Conservation (phyloP, 2,113 vertebrate species). For the Lycaon pictus region DNA sequence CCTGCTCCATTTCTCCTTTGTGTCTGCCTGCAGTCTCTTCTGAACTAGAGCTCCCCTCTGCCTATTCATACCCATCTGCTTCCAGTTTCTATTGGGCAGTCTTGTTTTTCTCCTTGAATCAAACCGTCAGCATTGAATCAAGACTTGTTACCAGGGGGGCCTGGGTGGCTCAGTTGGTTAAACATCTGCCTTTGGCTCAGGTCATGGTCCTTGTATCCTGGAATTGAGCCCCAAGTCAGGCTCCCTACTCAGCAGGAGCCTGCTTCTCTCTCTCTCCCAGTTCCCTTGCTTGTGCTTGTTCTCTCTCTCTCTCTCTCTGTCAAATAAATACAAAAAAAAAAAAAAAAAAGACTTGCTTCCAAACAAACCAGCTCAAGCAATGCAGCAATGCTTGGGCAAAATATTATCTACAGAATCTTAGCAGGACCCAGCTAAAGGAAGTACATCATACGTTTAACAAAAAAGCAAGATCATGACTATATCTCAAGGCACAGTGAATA, state of each 20-base stretch:
- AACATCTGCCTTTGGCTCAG: no score
- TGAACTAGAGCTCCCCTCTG: background rate
- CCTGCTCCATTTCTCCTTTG: background rate
- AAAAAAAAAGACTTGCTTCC: background rate
- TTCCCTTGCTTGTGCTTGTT: no score
- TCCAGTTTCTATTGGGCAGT: background rate
- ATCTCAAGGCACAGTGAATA: conserved; percentile 33
- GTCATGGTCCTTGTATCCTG: no score
- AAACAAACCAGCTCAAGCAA: background rate
- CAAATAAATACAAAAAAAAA: no score
- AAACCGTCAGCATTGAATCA: background rate
- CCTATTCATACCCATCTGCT: background rate
- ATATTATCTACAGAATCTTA: background rate
- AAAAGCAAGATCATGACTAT: background rate
- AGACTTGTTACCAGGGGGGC: background rate
- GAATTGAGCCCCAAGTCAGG: no score
- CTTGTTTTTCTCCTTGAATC: background rate
- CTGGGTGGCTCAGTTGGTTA: no score
- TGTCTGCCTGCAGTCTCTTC: background rate
- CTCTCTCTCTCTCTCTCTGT: no score
- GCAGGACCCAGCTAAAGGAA: conserved; percentile 26
- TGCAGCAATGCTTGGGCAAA: background rate
- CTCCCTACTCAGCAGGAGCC: no score
- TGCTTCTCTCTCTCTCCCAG: no score
- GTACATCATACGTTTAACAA: background rate